phyloP scores from a whole-genome alignment of 2,888 invertebrate genomes.

The Heliconius ismenius region DNA sequence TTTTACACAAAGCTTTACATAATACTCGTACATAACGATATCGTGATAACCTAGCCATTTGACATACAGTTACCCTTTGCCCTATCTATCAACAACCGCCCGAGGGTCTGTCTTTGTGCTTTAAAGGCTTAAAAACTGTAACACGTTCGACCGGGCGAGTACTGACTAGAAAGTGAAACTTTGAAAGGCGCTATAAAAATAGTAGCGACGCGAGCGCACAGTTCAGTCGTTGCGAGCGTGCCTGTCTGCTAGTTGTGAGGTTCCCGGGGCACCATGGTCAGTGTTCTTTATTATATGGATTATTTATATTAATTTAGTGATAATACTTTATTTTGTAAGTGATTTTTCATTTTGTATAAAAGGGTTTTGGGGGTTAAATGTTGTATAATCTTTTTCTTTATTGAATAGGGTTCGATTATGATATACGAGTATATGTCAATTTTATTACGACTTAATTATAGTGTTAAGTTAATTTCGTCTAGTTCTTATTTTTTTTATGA shows the following conservation, averaged over 20 bases:
- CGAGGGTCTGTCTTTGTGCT: conserved; percentile 61
- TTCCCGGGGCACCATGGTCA: conserved; percentile 71
- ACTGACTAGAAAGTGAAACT: conserved; percentile 78
- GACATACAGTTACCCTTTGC: conserved; percentile 21
- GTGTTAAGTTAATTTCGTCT: background rate
- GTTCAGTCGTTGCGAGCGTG: conserved; percentile 69
- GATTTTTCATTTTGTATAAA: conserved; percentile 7
- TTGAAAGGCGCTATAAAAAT: conserved; percentile 74
- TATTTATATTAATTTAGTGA: conserved; percentile 47
- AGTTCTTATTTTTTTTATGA: background rate
- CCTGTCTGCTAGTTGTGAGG: conserved; percentile 50
- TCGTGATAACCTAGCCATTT: background rate
- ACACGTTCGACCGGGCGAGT: conserved; percentile 63
- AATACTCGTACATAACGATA: background rate
- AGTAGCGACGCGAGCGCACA: conserved; percentile 61
- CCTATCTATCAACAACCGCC: conserved; percentile 21
- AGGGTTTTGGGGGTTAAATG: background rate
- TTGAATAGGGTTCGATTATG: background rate
- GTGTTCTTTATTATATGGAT: conserved; percentile 64
- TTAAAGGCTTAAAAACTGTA: conserved; percentile 71
- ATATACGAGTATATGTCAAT: background rate
- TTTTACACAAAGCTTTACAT: background rate
- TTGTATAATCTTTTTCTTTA: background rate
- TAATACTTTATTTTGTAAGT: conserved; percentile 27
- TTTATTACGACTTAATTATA: background rate